phyloP scores from a whole-genome alignment of 2,797 vertebrate species.

The Sebastes minor region DNA sequence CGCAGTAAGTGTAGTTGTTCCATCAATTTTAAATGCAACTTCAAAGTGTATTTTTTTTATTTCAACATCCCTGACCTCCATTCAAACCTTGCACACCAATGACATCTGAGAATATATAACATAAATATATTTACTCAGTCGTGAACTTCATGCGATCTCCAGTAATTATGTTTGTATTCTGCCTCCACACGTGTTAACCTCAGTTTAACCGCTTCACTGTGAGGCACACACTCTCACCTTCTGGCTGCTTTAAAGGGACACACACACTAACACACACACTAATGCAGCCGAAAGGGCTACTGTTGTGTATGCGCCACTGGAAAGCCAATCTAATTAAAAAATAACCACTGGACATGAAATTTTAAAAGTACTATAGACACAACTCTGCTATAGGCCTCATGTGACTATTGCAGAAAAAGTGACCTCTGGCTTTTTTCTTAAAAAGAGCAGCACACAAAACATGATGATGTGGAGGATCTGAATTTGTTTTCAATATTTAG shows the following conservation, averaged over 20 bases:
- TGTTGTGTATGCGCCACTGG: not conserved
- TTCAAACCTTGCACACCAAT: not conserved
- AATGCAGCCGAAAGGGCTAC: not conserved
- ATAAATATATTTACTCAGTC: constrained; percentile 27
- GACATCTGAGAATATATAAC: not conserved
- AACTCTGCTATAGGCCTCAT: not conserved
- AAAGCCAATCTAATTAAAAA: not conserved
- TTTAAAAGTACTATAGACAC: not conserved
- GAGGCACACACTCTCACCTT: constrained; percentile 29
- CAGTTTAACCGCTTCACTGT: constrained; percentile 49
- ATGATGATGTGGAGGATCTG: not conserved
- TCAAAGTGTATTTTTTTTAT: constrained; percentile 8
- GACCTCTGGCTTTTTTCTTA: not conserved
- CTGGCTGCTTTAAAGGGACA: constrained; percentile 36
- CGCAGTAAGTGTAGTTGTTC: constrained; percentile 28
- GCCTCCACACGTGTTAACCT: constrained; percentile 53
- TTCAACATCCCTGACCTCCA: constrained; percentile 11
- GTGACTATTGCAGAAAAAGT: not conserved
- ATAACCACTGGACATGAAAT: constrained; percentile 7
- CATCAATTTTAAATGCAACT: constrained; percentile 62
- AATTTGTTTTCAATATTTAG: constrained; percentile 8
- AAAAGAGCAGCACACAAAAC: not conserved
- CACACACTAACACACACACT: not conserved
- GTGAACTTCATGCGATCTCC: constrained; percentile 53
- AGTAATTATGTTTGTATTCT: constrained; percentile 54